Conservation (phyloP, 2,888 invertebrate genomes). For the Callyntrura guangdongensis region DNA sequence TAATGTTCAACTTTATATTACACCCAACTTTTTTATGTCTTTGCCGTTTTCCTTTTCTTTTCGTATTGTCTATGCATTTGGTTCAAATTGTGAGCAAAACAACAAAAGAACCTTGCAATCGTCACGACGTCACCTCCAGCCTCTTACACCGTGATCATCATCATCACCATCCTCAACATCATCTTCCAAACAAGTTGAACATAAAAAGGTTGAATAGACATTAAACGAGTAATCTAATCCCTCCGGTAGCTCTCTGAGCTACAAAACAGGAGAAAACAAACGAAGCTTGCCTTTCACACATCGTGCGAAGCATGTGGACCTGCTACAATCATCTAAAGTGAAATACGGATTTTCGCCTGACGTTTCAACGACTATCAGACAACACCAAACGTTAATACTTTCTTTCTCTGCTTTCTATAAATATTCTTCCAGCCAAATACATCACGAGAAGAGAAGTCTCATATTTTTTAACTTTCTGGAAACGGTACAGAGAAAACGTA, state of each 20-base stretch:
- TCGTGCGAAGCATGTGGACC: conserved; percentile 29
- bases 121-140: neutral
- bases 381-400: conserved; percentile 16
- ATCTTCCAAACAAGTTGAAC: neutral
- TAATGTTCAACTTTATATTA: conserved; percentile 64
- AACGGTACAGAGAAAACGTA: neutral
- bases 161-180: neutral
- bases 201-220: conserved; percentile 36
- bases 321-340: conserved; percentile 27
- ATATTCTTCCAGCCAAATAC: conserved; percentile 11
- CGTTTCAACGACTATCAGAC: conserved; percentile 39
- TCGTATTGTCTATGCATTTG: conserved; percentile 12
- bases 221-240: conserved; percentile 6
- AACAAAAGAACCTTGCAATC: neutral
- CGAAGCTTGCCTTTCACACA: neutral
- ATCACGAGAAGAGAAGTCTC: neutral
- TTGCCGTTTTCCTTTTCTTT: neutral
- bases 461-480: neutral
- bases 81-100: neutral
- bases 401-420: neutral
- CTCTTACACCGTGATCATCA: too few species aligned
- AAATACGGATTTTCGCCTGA: conserved; percentile 26
- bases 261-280: conserved; percentile 20
- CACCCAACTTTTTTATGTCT: conserved; percentile 42
- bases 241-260: neutral